A percentile compares a stretch with the other conserved stretches of the same genome.
phyloP scores from a whole-genome alignment of 2,113 vertebrate genomes.

The Lepus europaeus region DNA sequence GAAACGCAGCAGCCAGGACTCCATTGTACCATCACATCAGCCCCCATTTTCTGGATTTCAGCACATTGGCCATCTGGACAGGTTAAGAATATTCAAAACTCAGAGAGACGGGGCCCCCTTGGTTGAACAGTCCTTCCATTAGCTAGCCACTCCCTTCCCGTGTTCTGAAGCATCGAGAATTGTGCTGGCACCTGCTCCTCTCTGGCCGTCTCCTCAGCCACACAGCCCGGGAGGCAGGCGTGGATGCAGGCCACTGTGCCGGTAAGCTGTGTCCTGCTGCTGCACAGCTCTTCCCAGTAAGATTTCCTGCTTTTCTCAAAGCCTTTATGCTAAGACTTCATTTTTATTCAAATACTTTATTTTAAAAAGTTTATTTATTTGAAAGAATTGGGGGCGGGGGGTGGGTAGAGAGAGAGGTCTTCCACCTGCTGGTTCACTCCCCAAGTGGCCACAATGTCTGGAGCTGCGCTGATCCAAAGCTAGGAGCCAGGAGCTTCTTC shows the following conservation, averaged over 20 bases:
- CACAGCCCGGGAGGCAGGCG: rapidly evolving
- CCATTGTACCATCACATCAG: no score
- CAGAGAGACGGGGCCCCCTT: neutral
- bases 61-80: neutral
- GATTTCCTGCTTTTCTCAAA: neutral
- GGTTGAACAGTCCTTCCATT: neutral
- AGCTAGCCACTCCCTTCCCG: neutral
- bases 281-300: neutral
- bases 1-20: no score
- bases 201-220: neutral
- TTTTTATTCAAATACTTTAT: no score
- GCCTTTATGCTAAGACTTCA: neutral
- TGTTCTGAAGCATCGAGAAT: neutral
- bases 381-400: no score
- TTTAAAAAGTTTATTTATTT: no score
- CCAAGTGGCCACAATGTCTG: no score
- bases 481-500: no score
- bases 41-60: no score
- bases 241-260: neutral
- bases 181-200: neutral
- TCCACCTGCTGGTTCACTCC: no score
- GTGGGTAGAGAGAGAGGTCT: no score
- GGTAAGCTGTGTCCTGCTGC: neutral
- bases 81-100: neutral
- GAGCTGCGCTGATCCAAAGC: no score